phyloP scores from a whole-genome alignment of 2,888 invertebrate genomes.

The Drosophila barbarae region DNA sequence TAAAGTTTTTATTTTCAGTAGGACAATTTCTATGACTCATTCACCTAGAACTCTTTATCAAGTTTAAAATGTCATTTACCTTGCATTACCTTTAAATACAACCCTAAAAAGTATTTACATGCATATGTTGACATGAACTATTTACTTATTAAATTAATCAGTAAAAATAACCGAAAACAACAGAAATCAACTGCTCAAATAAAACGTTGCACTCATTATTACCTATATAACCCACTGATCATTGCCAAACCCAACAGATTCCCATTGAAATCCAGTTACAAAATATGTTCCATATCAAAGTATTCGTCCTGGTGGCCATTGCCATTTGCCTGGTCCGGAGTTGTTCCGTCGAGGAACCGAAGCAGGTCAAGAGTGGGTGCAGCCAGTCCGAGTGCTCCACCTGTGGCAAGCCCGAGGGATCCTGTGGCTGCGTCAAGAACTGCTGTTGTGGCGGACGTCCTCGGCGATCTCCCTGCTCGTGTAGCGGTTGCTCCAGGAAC shows the following conservation, averaged over 20 bases:
- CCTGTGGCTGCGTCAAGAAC: conserved; percentile 6
- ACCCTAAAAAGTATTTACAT: not conserved
- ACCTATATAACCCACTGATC: conserved; percentile 37
- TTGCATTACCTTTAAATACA: not conserved
- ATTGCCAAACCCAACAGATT: conserved; percentile 9
- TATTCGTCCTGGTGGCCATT: conserved; percentile 46
- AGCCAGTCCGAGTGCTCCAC: conserved; percentile 1
- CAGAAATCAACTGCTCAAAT: conserved; percentile 51
- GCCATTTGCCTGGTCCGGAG: conserved; percentile 41
- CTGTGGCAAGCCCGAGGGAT: conserved; percentile 2
- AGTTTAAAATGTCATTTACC: conserved; percentile 1
- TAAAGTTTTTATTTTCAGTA: too few species aligned
- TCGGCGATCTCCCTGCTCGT: conserved; percentile 2
- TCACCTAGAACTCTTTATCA: not conserved
- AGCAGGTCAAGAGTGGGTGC: not conserved
- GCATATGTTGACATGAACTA: not conserved
- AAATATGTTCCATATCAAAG: conserved; percentile 50
- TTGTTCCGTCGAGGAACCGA: conserved; percentile 7
- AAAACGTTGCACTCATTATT: not conserved
- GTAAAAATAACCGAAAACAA: conserved; percentile 9
- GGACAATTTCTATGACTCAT: not conserved
- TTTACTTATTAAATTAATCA: conserved; percentile 13
- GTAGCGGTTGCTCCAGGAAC: conserved; percentile 3
- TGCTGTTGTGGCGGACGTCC: conserved; percentile 10
- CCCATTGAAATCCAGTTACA: not conserved